Evolutionary conservation across 2,888 invertebrate genomes (phyloP).

Genomic region (Cantharis flavilabris): DNA sequence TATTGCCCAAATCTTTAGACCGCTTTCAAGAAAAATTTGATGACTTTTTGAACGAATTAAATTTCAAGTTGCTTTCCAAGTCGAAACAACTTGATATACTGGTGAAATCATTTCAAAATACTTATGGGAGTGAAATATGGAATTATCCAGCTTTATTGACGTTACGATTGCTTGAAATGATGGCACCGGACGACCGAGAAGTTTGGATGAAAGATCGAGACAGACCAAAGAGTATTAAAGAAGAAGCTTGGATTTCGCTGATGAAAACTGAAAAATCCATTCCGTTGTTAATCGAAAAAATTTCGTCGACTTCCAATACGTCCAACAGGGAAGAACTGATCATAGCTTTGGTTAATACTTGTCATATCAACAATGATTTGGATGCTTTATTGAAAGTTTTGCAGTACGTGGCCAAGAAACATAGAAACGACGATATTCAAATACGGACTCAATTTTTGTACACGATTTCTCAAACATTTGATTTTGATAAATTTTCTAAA

Average conservation of each 20-base stretch:
- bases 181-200: neutral
- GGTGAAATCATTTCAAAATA: neutral
- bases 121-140: conserved; percentile 4
- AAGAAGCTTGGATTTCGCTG: conserved; percentile 1
- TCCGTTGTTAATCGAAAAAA: conserved; percentile 6
- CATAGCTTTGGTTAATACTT: conserved; percentile 8
- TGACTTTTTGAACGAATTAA: neutral
- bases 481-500: neutral
- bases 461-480: neutral
- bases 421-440: conserved; percentile 10
- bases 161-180: neutral
- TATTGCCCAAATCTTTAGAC: neutral
- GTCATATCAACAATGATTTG: conserved; percentile 13
- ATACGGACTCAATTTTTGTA: neutral
- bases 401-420: conserved; percentile 4
- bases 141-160: neutral
- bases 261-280: conserved; percentile 6
- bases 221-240: neutral
- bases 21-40: neutral
- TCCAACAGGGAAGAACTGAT: neutral
- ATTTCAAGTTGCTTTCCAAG: neutral
- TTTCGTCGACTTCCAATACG: neutral
- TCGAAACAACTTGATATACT: neutral
- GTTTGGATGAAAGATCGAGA: conserved; percentile 1
- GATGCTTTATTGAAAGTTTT: conserved; percentile 9